Conservation (phyloP, 2,888 invertebrate genomes). For the Scaptomyza polygonia region DNA sequence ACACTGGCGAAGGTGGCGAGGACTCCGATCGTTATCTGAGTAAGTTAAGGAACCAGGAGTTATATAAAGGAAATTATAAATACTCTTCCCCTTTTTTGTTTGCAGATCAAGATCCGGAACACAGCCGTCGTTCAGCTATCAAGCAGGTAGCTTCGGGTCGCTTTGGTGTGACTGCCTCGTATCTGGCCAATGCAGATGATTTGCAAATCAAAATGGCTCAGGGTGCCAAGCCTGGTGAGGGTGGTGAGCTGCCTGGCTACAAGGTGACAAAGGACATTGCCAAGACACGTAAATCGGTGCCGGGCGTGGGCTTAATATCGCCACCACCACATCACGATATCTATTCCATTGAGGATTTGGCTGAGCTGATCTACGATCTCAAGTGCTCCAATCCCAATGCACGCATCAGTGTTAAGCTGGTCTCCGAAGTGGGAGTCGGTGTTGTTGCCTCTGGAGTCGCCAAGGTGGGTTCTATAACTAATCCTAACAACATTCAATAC, state of each 20-base stretch:
- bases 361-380: slow-evolving; percentile 98
- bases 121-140: slow-evolving; percentile 96
- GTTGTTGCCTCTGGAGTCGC: slow-evolving; percentile 99
- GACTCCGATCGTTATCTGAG: slow-evolving; percentile 91
- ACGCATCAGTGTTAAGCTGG: slow-evolving; percentile 97
- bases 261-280: slow-evolving; percentile 98
- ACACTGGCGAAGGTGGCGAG: slow-evolving; percentile 99
- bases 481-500: background rate
- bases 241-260: slow-evolving; percentile 96
- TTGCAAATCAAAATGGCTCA: slow-evolving; percentile 99
- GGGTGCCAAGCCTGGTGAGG: slow-evolving; percentile 99
- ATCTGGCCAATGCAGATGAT: slow-evolving; percentile 98
- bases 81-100: background rate
- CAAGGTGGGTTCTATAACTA: slow-evolving; percentile 87
- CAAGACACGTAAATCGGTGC: slow-evolving; percentile 96
- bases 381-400: slow-evolving; percentile 98
- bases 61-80: background rate
- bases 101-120: slow-evolving; percentile 89
- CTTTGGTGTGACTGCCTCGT: slow-evolving; percentile 99
- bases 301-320: slow-evolving; percentile 98
- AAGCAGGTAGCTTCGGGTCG: slow-evolving; percentile 99
- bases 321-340: slow-evolving; percentile 99
- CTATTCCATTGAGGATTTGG: slow-evolving; percentile 99
- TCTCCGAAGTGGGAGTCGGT: slow-evolving; percentile 99
- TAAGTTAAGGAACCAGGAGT: slow-evolving; percentile 55